phyloP scores from a whole-genome alignment of 1,140 invertebrate species.

The Sycophila sp. region DNA sequence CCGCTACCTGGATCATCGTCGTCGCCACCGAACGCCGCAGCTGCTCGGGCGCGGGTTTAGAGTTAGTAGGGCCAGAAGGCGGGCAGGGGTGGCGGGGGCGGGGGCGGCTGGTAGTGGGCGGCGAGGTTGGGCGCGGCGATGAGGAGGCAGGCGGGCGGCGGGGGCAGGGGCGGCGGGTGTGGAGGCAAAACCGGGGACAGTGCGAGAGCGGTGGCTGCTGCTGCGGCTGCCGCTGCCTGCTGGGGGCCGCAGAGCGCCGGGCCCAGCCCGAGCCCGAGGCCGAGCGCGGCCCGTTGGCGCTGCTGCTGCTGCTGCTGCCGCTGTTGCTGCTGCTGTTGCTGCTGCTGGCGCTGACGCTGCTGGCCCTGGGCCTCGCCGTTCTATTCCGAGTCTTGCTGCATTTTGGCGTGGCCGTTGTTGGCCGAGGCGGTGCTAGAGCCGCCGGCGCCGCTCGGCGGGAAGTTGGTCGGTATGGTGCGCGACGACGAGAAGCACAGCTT shows the following conservation, averaged over 20 bases:
- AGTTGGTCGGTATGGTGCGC: constrained; percentile 75
- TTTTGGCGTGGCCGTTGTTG: constrained; percentile 65
- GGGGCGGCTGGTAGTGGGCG: constrained; percentile 47
- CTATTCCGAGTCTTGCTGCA: constrained; percentile 67
- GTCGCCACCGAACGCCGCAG: constrained; percentile 44
- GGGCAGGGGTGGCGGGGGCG: constrained; percentile 60
- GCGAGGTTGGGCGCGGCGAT: constrained; percentile 58
- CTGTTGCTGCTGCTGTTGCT: constrained; percentile 32
- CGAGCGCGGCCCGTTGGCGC: constrained; percentile 33
- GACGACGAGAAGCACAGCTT: constrained; percentile 94
- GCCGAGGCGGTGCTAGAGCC: constrained; percentile 50
- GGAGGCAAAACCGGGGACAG: constrained; percentile 62
- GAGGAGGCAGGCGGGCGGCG: constrained; percentile 59
- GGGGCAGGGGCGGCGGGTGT: constrained; percentile 53
- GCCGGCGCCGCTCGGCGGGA: constrained; percentile 55
- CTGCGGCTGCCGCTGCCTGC: constrained; percentile 56
- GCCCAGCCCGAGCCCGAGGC: constrained; percentile 46
- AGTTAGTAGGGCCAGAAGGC: constrained; percentile 63
- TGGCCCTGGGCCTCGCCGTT: constrained; percentile 66
- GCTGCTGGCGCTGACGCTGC: constrained; percentile 52
- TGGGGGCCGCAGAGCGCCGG: constrained; percentile 59
- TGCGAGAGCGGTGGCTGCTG: constrained; percentile 61
- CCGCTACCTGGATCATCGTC: constrained; percentile 29
- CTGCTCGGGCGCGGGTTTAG: neutral
- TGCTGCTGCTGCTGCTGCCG: constrained; percentile 36